Evolutionary conservation across 2,797 vertebrate species (phyloP), one percentile per base, ranked within the genome.

Genomic region (Halcyon leucocephala): DNA sequence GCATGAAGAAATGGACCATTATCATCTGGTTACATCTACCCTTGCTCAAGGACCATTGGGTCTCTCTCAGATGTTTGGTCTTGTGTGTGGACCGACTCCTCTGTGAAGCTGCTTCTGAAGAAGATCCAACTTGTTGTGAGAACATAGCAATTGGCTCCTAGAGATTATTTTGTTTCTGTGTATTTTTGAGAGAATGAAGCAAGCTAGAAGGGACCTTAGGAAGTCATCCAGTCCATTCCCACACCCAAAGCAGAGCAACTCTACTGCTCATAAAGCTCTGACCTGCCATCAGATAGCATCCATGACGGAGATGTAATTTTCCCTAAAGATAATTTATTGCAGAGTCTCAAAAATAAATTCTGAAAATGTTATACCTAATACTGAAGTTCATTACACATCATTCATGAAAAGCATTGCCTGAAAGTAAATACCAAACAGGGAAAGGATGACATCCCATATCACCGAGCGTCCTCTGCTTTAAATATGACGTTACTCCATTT

Each of bases 401-500:
- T 62, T 81, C 8, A 3, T 24, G 1, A 74, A 64, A 55, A 65
- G 24, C 12, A 52, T 8, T 33, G 22, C 37, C 54, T 1, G 1
- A 49, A 64, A 67, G 52, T 22, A 37, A 48, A 67, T 33, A 61
- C 2, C 22, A 57, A 2, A 17, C 18, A 28, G 7, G 15, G 29
- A 83, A 66, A 83, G 57, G 22, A 2, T 17, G 62, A 22, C 35
- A 18, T n/a, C 10, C 3, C 2, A 2, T 10, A 9, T 35, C 46
- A 55, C 39, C 22, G 60, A 2, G 8, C 60, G 9, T 31, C 28
- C 10, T 65, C 22, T 7, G 3, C 7, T 90, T 95, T 44, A 74
- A 93, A 67, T 1, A 3, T 4, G 64, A 22, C 0, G 0, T 33
- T 55, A 12, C 7, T 6, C 17, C 2, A 0, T 61, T 78, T 89